Evolutionary conservation across 35 echinoderm and acorn worm genomes (phyloP).

Genomic region (Apostichopus parvimensis): DNA sequence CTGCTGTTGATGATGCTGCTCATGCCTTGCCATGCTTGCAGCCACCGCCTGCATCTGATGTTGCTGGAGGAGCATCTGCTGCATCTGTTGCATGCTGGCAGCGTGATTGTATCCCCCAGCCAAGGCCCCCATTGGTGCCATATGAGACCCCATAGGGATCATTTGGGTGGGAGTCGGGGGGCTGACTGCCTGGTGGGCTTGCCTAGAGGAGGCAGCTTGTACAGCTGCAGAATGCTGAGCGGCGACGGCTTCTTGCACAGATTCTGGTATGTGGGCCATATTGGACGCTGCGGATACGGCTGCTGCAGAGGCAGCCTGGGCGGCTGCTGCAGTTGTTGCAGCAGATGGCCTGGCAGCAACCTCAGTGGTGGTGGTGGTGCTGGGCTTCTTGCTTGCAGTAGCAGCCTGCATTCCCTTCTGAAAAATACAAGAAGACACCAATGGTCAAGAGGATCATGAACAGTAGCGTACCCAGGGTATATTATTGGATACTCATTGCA

Average conservation of each 20-base stretch:
- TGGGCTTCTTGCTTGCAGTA: constrained; percentile 50
- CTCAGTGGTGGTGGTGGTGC: constrained; percentile 38
- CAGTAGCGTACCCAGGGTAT: not conserved
- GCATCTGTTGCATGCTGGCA: constrained; percentile 68
- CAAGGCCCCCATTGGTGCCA: constrained; percentile 44
- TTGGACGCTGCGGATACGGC: not conserved
- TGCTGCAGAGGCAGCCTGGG: constrained; percentile 16
- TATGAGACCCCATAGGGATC: constrained; percentile 51
- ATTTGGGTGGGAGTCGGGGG: constrained; percentile 42
- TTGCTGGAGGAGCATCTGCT: constrained; percentile 50
- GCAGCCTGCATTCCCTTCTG: constrained; percentile 63
- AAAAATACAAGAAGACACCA: not conserved
- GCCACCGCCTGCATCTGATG: constrained; percentile 60
- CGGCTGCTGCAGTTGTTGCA: constrained; percentile 5
- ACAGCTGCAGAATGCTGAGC: constrained; percentile 46
- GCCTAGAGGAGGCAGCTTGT: not conserved
- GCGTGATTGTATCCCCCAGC: constrained; percentile 48
- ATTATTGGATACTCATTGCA: too few relatives aligned
- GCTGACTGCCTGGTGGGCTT: constrained; percentile 54
- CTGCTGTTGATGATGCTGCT: constrained; percentile 52
- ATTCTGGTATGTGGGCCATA: constrained; percentile 41
- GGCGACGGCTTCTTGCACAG: constrained; percentile 41
- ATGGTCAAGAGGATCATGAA: not conserved
- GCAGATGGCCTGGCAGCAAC: constrained; percentile 19
- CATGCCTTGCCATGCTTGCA: constrained; percentile 54